These are phyloP conservation scores for Philypnodon macrostomus DNA, from an alignment of 2,797 vertebrate genomes.

Conservation along the genomic window DNA sequence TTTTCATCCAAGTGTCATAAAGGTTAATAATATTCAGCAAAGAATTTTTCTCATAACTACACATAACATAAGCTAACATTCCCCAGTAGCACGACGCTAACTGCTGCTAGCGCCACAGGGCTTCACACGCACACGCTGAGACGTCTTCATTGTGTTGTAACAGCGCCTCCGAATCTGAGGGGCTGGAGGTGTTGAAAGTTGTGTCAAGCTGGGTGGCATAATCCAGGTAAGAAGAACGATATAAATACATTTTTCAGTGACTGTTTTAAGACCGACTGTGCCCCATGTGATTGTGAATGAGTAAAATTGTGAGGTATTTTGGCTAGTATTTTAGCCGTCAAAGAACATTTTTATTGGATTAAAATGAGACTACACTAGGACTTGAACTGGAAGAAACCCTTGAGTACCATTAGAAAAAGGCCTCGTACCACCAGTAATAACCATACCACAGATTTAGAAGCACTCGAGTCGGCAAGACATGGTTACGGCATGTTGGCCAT, in stretches of 20 bases:
- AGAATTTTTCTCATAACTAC: too few relatives aligned
- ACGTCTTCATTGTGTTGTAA: slow-evolving; percentile 33
- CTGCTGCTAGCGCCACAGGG: slow-evolving; percentile 19
- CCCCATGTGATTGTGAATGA: neutral
- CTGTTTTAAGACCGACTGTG: slow-evolving; percentile 10
- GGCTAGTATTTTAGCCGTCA: too few relatives aligned
- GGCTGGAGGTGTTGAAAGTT: slow-evolving; percentile 2
- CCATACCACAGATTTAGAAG: too few relatives aligned
- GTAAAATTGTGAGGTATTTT: neutral
- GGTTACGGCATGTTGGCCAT: too few relatives aligned
- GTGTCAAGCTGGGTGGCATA: slow-evolving; percentile 4
- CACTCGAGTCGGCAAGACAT: too few relatives aligned
- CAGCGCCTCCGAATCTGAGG: slow-evolving; percentile 18
- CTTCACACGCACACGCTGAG: neutral
- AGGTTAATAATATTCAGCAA: neutral
- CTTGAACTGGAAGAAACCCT: too few relatives aligned
- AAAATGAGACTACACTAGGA: too few relatives aligned
- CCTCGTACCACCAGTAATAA: too few relatives aligned
- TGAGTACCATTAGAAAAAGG: too few relatives aligned
- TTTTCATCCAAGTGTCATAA: neutral
- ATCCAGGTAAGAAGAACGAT: slow-evolving; percentile 15
- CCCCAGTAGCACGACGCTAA: slow-evolving; percentile 8
- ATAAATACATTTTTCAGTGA: slow-evolving; percentile 3
- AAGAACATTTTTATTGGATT: too few relatives aligned
- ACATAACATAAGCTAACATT: slow-evolving; percentile 1